Conservation (phyloP, 1,140 invertebrate species). For the Zaprionus kolodkinae region DNA sequence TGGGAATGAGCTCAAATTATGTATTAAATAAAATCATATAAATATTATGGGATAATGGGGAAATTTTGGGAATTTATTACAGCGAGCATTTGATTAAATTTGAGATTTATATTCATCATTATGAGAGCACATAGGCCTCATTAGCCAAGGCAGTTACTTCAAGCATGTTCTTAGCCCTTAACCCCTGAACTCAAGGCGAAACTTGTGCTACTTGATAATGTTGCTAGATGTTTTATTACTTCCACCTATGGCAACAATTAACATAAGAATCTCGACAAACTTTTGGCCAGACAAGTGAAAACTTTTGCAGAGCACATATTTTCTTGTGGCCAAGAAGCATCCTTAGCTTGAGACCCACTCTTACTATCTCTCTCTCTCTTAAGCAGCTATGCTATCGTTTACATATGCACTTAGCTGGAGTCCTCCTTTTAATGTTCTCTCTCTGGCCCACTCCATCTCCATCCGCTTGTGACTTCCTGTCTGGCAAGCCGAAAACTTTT, state of each 20-base stretch:
- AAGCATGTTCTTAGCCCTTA: neutral
- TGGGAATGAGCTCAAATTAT: constrained; percentile 4
- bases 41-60: neutral
- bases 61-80: neutral
- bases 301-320: constrained; percentile 50
- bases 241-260: constrained; percentile 81
- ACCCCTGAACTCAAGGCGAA: constrained; percentile 26
- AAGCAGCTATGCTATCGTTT: constrained; percentile 54
- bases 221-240: constrained; percentile 79
- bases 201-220: constrained; percentile 70
- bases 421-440: neutral
- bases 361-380: neutral
- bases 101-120: too few relatives aligned
- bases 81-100: neutral
- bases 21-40: neutral
- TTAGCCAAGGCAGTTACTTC: constrained; percentile 1
- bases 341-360: too few relatives aligned
- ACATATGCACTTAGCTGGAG: constrained; percentile 44
- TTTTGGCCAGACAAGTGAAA: constrained; percentile 49
- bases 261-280: constrained; percentile 72
- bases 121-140: neutral
- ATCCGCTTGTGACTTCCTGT: constrained; percentile 38
- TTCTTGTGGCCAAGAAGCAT: constrained; percentile 39
- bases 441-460: neutral
- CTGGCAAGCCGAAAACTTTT: constrained; percentile 56